phyloP scores from a whole-genome alignment of 1,140 invertebrate genomes.

The Conus betulinus region DNA sequence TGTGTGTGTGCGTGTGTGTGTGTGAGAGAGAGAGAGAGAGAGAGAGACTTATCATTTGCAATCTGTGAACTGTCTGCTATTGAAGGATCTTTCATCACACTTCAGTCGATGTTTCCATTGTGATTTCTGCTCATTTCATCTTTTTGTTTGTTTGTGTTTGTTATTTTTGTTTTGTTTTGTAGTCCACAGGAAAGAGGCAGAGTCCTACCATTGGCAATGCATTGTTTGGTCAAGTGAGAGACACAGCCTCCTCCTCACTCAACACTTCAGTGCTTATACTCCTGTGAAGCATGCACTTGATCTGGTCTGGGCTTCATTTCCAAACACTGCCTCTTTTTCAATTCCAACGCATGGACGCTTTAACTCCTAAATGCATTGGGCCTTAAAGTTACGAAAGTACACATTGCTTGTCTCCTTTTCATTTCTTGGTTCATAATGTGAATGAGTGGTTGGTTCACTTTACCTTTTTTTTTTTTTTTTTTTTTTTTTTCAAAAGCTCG shows the following conservation, averaged over 20 bases:
- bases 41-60: no score
- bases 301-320: background rate
- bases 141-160: background rate
- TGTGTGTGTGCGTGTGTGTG: no score
- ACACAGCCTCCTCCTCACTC: background rate
- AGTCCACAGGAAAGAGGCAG: background rate
- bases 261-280: background rate
- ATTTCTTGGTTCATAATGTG: background rate
- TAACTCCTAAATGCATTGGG: background rate
- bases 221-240: background rate
- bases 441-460: background rate
- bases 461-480: background rate
- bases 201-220: background rate
- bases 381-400: background rate
- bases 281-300: background rate
- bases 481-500: no score
- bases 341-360: background rate
- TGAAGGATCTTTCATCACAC: background rate
- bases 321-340: background rate
- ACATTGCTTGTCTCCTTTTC: background rate
- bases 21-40: no score
- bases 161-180: background rate
- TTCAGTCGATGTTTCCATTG: background rate
- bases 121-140: background rate
- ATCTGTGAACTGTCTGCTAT: no score